A percentile compares a stretch with the other conserved stretches of the same genome.
Evolutionary conservation across 1,140 invertebrate genomes (phyloP).

Genomic region (Sarcophaga bullata): DNA sequence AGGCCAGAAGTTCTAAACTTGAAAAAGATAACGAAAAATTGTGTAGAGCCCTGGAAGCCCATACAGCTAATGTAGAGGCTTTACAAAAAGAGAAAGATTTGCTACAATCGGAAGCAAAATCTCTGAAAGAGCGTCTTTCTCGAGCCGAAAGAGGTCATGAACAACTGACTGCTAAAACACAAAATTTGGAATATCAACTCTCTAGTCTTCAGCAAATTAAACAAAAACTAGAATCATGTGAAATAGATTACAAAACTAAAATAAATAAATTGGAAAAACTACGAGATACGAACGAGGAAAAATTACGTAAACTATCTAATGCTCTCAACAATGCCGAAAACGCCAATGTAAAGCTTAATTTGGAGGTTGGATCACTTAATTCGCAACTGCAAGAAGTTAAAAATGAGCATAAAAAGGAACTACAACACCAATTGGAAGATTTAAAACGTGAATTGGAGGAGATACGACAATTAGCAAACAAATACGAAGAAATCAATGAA

Average conservation of each 20-base stretch:
- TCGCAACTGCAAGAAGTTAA: constrained; percentile 42
- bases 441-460: neutral
- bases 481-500: constrained; percentile 35
- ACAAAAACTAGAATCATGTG: constrained; percentile 41
- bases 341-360: constrained; percentile 46
- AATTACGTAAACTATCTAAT: constrained; percentile 43
- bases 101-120: constrained; percentile 35
- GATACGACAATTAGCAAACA: neutral
- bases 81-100: constrained; percentile 47
- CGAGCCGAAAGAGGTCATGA: constrained; percentile 42
- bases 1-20: constrained; percentile 45
- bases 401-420: constrained; percentile 27
- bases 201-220: constrained; percentile 30
- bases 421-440: neutral
- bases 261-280: constrained; percentile 43
- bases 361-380: constrained; percentile 52
- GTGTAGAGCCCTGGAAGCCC: neutral
- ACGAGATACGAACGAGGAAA: constrained; percentile 42
- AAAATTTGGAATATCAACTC: constrained; percentile 41
- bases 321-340: constrained; percentile 42
- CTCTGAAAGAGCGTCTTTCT: constrained; percentile 42
- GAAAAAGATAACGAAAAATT: constrained; percentile 44
- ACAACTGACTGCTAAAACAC: constrained; percentile 34
- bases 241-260: constrained; percentile 43
- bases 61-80: constrained; percentile 22